phyloP scores from a whole-genome alignment of 1,140 invertebrate genomes.

The Nasonia longicornis region DNA sequence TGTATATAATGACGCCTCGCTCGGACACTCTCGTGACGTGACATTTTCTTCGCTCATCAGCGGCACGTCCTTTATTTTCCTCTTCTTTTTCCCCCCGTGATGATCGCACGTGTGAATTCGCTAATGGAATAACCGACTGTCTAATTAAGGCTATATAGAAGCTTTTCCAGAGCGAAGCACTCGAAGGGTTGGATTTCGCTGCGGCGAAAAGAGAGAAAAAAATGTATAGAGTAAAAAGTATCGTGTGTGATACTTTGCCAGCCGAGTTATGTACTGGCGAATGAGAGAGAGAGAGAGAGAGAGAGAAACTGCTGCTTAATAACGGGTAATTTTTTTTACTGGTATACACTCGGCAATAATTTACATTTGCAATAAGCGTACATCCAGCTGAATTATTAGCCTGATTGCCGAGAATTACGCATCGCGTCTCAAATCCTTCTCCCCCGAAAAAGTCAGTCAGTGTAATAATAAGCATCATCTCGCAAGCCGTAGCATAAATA shows the following conservation, averaged over 20 bases:
- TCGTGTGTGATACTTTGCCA: background rate
- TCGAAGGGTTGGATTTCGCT: background rate
- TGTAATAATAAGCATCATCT: no score
- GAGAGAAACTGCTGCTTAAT: background rate
- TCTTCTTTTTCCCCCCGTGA: background rate
- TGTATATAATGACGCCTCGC: background rate
- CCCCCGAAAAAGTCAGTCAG: background rate
- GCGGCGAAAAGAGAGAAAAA: background rate
- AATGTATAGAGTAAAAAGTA: background rate
- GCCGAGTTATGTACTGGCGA: background rate
- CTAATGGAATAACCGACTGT: background rate
- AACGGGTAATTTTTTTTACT: slow-evolving; percentile 4
- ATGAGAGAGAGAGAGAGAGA: background rate
- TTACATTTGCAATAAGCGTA: background rate
- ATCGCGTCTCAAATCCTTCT: background rate
- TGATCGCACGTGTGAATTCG: background rate
- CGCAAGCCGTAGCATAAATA: no score
- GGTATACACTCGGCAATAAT: background rate
- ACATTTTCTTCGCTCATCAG: background rate
- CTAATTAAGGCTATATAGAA: background rate
- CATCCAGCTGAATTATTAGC: background rate
- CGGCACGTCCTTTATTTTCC: no score
- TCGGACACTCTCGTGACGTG: background rate
- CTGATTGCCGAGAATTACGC: background rate
- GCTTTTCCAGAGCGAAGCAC: background rate